Evolutionary conservation across 2,113 vertebrate species (phyloP).

Genomic region (Oncorhynchus keta): DNA sequence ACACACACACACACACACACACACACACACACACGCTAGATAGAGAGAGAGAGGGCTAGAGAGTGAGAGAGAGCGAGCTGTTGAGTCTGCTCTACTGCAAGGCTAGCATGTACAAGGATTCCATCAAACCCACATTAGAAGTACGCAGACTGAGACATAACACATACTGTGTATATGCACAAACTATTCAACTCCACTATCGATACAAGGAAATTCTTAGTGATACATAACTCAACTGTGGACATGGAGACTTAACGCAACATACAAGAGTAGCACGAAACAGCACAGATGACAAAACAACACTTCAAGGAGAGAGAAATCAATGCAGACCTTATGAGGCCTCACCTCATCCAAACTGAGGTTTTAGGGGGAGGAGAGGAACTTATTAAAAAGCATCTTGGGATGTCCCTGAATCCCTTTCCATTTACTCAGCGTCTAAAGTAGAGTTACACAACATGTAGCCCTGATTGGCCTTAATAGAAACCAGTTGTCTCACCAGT

Average conservation of each 20-base stretch:
- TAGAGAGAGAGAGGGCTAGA: background rate
- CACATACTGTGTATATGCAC: background rate
- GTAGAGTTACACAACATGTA: constrained; percentile 24
- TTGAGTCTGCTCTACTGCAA: background rate
- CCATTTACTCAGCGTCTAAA: constrained; percentile 14
- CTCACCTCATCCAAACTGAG: constrained; percentile 20
- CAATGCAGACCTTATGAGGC: background rate
- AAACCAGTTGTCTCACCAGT: constrained; percentile 47
- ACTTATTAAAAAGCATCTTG: background rate
- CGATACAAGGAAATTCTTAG: background rate
- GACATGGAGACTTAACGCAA: constrained; percentile 2
- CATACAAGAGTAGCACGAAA: too few species aligned
- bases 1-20: too few species aligned
- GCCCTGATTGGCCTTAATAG: constrained; percentile 49
- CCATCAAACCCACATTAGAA: background rate
- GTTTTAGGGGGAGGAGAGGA: constrained; percentile 7
- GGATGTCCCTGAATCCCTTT: constrained; percentile 8
- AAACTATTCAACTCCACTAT: too few species aligned
- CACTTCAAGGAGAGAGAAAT: constrained; percentile 9
- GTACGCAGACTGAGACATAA: background rate
- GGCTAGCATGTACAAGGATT: background rate
- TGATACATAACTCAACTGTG: too few species aligned
- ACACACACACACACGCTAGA: too few species aligned
- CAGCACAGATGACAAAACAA: background rate
- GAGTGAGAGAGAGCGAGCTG: background rate